These are phyloP conservation scores for Chrysaora quinquecirrha DNA, from an alignment of 30 jellyfish, hydroid and myxozoan genomes.

Conservation along the genomic window DNA sequence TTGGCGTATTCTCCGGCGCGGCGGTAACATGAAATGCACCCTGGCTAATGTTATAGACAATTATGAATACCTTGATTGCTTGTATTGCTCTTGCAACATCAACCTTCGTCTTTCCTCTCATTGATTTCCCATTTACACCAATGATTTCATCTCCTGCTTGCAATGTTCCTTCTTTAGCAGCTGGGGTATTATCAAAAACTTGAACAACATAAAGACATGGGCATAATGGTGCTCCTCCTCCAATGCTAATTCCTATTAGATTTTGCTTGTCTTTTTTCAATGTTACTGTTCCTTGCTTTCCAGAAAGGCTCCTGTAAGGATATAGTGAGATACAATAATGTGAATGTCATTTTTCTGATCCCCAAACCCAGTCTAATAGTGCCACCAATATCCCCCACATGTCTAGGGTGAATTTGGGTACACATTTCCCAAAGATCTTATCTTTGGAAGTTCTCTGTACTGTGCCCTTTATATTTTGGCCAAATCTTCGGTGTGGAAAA, in stretches of 20 bases:
- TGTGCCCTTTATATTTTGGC: neutral
- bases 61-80: conserved; percentile 73
- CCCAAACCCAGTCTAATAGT: too few relatives aligned
- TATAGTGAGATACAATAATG: neutral
- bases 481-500: neutral
- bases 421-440: neutral
- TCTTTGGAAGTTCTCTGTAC: neutral
- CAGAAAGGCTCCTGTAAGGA: conserved; percentile 84
- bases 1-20: too few relatives aligned
- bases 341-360: neutral
- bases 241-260: conserved; percentile 95
- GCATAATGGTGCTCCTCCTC: conserved; percentile 99
- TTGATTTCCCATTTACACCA: conserved; percentile 94
- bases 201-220: conserved; percentile 97
- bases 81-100: conserved; percentile 98
- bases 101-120: conserved; percentile 94
- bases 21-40: too few relatives aligned
- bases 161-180: conserved; percentile 94
- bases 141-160: conserved; percentile 99
- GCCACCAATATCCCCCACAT: neutral
- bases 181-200: conserved; percentile 97
- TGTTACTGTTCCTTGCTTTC: conserved; percentile 92
- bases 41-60: too few relatives aligned
- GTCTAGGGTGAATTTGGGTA: too few relatives aligned
- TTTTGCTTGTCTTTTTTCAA: conserved; percentile 91